Conservation (phyloP, 2,113 vertebrate species). For the Phylloscopus trochiloides region DNA sequence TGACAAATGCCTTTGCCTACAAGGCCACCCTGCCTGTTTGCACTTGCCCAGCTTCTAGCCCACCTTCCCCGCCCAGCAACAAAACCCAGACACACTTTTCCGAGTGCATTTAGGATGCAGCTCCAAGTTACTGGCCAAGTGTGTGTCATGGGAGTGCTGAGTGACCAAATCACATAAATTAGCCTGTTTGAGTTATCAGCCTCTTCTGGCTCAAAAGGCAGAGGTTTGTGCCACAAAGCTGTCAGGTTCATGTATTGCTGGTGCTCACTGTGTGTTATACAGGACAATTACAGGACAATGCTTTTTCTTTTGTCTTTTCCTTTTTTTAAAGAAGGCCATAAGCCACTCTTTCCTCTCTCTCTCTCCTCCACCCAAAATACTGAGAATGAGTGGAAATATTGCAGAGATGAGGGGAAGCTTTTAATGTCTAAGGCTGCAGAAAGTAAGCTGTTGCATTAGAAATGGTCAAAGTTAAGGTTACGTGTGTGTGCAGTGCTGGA, state of each 20-base stretch:
- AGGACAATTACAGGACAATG: background rate
- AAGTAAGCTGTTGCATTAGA: background rate
- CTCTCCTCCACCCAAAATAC: background rate
- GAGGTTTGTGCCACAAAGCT: background rate
- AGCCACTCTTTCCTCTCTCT: background rate
- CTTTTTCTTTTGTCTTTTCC: background rate
- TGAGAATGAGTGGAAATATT: background rate
- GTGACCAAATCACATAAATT: background rate
- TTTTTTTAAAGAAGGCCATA: background rate
- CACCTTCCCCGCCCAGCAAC: background rate
- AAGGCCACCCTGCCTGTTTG: background rate
- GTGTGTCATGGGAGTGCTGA: background rate
- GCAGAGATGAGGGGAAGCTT: background rate
- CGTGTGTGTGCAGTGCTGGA: background rate
- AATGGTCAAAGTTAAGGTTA: background rate
- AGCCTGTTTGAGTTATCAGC: background rate
- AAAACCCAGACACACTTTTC: fast-evolving
- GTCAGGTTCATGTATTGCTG: background rate
- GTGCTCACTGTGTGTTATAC: background rate
- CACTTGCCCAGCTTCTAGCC: background rate
- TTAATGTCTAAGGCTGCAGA: background rate
- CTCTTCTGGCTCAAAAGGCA: background rate
- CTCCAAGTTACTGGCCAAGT: background rate
- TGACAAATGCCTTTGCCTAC: background rate
- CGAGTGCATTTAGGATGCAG: fast-evolving